Evolutionary conservation across 2,888 invertebrate species (phyloP).

Genomic region (Mesodorylaimus sp.): DNA sequence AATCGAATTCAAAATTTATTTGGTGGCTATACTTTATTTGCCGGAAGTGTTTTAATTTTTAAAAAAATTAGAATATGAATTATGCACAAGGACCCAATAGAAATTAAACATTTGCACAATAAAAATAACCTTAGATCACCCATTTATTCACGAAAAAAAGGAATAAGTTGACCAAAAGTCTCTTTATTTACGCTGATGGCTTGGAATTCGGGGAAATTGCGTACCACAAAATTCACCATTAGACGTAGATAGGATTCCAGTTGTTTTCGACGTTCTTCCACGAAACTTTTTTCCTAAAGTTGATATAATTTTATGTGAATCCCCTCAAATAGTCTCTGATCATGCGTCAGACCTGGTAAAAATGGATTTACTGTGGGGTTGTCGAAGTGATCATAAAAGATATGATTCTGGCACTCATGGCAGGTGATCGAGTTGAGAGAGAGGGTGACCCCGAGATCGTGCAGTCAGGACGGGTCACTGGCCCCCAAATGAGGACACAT

Average conservation of each 20-base stretch:
- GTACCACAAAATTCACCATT: conserved; percentile 50
- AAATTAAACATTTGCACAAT: no score
- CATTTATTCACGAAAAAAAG: conserved; percentile 48
- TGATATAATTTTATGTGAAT: no score
- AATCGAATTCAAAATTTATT: no score
- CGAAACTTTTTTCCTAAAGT: conserved; percentile 41
- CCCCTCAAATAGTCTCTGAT: no score
- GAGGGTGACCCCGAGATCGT: neutral
- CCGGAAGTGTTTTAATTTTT: no score
- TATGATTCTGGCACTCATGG: no score
- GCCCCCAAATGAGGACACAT: neutral
- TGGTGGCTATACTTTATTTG: no score
- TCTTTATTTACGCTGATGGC: conserved; percentile 51
- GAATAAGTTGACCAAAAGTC: conserved; percentile 56
- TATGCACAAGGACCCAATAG: no score
- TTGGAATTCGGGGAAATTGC: conserved; percentile 53
- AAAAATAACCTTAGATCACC: no score
- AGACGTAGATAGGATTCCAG: conserved; percentile 64
- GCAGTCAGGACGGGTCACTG: neutral
- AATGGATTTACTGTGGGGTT: neutral
- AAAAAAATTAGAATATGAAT: no score
- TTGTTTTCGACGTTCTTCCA: conserved; percentile 63
- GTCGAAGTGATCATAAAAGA: no score
- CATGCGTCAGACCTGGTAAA: no score
- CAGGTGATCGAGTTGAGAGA: neutral